phyloP scores from a whole-genome alignment of 2,113 vertebrate species.

The Phalacrocorax carbo region DNA sequence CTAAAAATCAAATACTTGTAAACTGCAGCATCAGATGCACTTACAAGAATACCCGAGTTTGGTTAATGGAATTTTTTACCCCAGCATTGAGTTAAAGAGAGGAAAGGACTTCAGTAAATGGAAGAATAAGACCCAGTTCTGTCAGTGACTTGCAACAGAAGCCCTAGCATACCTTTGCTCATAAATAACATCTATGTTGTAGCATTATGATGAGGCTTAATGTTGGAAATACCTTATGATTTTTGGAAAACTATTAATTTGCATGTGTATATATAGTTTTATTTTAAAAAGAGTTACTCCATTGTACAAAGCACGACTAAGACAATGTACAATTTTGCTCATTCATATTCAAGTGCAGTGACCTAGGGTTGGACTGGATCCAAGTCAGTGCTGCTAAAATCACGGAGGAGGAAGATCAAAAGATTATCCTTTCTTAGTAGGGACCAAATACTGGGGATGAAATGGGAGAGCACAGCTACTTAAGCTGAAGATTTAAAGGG shows the following conservation, averaged over 20 bases:
- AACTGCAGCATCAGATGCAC: background rate
- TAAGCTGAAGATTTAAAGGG: constrained; percentile 28
- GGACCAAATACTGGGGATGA: constrained; percentile 29
- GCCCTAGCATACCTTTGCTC: background rate
- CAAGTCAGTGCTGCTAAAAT: constrained; percentile 6
- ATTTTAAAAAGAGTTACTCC: background rate
- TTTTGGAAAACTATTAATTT: background rate
- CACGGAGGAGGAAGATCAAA: constrained; percentile 23
- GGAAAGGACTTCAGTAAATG: background rate
- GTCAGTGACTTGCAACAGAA: background rate
- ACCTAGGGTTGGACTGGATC: background rate
- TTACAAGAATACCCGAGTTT: background rate
- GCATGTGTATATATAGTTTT: background rate
- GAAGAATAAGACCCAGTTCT: background rate
- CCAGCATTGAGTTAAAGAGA: background rate
- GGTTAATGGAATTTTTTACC: background rate
- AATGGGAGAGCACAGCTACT: constrained; percentile 20
- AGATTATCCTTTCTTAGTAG: constrained; percentile 57
- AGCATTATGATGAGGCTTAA: background rate
- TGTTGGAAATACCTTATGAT: background rate
- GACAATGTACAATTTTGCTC: background rate
- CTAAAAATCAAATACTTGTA: background rate
- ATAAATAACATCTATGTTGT: background rate
- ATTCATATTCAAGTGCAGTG: background rate
- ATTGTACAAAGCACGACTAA: background rate